Evolutionary conservation across 37 sponge, comb jelly and placozoan species (phyloP), one percentile per base, ranked within the genome.

Genomic region (Geodia barretti): DNA sequence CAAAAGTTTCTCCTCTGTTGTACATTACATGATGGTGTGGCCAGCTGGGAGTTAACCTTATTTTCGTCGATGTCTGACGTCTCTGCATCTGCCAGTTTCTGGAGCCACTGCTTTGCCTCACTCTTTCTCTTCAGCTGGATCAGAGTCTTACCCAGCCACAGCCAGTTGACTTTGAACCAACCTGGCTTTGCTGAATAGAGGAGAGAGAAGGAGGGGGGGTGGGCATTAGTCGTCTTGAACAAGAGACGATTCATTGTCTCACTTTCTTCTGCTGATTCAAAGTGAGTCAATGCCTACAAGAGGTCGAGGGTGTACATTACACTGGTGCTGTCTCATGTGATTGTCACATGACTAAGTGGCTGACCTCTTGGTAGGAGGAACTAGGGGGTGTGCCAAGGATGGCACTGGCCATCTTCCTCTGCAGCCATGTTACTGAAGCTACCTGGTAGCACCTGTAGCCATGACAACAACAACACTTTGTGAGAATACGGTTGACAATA

Each of bases 341-440:
- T 38, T 40, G 2, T 47, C 47, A 33, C 29, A 64, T n/a, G n/a
- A n/a, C n/a, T n/a, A n/a, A n/a, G n/a, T n/a, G n/a, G n/a, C 41
- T 28, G 54, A 90, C 91, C 90, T 93, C 94, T 74, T 89, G 80
- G 73, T 83, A 89, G n/a, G 83, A 80, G 28, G 94, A 82, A 11
- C 60, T 62, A 14, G 94, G 94, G 63, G 91, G 94, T 0, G 83
- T 70, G 74, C 87, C 80, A 75, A 89, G 83, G 28, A 89, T 64
- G 31, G 70, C 69, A 9, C 54, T 30, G 37, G 90, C 91, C 14
- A 77, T 47, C 36, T 83, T 86, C 26, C 94, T 70, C 31, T 62
- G 38, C 26, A 74, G 76, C 94, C 94, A 94, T 1, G 91, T 64
- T 60, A 94, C 78, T 17, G 83, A 79, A 1, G 81, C 60, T 35